Evolutionary conservation across 2,113 vertebrate species (phyloP), one percentile per base, ranked within the genome.

Genomic region (Poicephalus meyeri): DNA sequence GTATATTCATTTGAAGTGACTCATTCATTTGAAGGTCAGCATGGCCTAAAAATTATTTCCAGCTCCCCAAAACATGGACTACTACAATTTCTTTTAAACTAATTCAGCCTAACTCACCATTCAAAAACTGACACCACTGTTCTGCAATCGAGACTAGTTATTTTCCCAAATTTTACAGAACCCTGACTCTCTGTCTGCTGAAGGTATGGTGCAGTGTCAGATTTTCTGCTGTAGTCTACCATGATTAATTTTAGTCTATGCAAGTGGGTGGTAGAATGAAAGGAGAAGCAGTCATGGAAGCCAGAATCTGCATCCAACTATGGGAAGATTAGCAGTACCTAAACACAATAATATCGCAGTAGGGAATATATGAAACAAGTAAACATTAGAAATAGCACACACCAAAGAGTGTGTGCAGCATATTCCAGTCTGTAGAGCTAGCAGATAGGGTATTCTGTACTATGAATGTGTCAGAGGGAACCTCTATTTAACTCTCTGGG

Each of bases 171-270:
- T 33, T 44, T 46, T 92, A 47, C 35, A 58, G 61, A 42, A 88
- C 68, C 78, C 93, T 86, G 83, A 82, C 52, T 89, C 70, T 42
- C 66, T 1, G 0, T 50, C 82, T 89, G 87, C 52, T 74, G 73
- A 84, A 89, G 69, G 83, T 16, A 70, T 3, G 41, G 42, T 52
- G 66, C 80, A 90, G 42, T 76, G 88, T 80, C 58, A 83, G 69
- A 83, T 70, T 84, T 70, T 72, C 89, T 87, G 63, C 84, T 55
- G 69, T 33, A 73, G 83, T 71, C 80, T 83, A 41, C 65, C 68
- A 63, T 63, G 76, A 97, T 93, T 93, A 94, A 97, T 96, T 96
- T 88, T 88, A 91, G 91, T 79, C 69, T 55, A 21, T 20, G 55
- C 42, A 88, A 91, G 81, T 88, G 61, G 90, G 93, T 5, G 58